Evolutionary conservation across 2,797 vertebrate genomes (phyloP).

Genomic region (Pangasius larnaudii): DNA sequence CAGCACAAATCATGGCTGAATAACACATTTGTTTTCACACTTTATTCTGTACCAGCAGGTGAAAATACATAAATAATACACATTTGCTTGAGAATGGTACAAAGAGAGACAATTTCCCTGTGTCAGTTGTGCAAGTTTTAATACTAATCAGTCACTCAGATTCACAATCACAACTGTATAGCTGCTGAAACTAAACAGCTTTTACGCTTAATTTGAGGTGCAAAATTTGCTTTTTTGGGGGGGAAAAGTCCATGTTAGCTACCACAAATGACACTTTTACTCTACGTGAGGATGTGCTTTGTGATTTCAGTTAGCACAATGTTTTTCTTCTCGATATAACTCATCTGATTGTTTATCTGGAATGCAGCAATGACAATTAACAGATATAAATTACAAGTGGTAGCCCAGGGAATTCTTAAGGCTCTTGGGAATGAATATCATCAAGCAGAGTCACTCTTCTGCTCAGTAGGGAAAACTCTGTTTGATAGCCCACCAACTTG

Average conservation of each 20-base stretch:
- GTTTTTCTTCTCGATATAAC: background rate
- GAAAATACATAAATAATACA: background rate
- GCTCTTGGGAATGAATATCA: conserved; percentile 12
- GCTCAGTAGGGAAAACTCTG: background rate
- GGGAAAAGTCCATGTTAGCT: too few relatives aligned
- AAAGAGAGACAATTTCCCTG: background rate
- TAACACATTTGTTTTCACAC: background rate
- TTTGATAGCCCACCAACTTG: conserved; percentile 12
- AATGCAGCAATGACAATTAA: conserved; percentile 30
- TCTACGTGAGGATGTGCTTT: background rate
- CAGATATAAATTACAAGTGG: conserved; percentile 40
- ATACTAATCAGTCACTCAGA: background rate
- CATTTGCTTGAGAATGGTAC: background rate
- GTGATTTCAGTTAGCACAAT: background rate
- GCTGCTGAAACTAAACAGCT: background rate
- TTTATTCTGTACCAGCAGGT: background rate
- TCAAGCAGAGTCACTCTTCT: background rate
- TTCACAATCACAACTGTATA: background rate
- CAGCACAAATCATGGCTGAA: background rate
- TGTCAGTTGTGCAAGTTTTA: background rate
- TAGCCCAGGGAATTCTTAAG: background rate
- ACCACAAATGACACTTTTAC: background rate
- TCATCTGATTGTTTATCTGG: conserved; percentile 16
- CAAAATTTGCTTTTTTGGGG: too few relatives aligned
- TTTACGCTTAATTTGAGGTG: background rate